A percentile compares a stretch with the other conserved stretches of the same genome.
phyloP scores from a whole-genome alignment of 2,113 vertebrate genomes.

The Corvus moneduloides region DNA sequence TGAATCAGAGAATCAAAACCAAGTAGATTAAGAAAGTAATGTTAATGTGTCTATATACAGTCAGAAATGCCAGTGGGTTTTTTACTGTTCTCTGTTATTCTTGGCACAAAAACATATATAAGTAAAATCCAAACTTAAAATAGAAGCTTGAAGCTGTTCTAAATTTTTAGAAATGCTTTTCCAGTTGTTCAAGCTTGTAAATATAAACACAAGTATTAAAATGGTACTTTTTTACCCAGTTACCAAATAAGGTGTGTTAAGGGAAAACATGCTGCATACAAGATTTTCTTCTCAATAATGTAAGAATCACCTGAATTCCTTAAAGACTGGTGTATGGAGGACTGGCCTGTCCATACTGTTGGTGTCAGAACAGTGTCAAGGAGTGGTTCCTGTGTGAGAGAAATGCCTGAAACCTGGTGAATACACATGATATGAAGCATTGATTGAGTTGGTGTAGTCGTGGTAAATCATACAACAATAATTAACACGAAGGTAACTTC shows the following conservation, averaged over 20 bases:
- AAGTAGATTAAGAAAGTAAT: neutral
- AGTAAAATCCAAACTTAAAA: neutral
- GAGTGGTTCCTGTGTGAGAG: neutral
- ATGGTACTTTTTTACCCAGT: neutral
- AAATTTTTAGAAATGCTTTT: neutral
- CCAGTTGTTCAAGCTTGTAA: neutral
- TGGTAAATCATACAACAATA: too few relatives aligned
- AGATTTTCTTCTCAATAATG: neutral
- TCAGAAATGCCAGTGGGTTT: neutral
- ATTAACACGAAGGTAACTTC: neutral
- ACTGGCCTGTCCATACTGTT: fast-evolving
- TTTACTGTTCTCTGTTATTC: neutral
- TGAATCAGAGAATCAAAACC: neutral
- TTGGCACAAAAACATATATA: neutral
- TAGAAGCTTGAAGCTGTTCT: neutral
- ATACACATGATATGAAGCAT: fast-evolving
- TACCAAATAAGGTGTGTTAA: neutral
- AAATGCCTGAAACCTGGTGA: neutral
- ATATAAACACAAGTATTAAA: neutral
- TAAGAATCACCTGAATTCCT: neutral
- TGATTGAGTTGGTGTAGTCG: neutral
- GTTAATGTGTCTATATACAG: neutral
- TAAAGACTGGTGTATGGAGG: neutral
- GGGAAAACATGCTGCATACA: fast-evolving
- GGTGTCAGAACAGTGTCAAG: neutral